Percentiles rank a stretch among this genome's conserved stretches.
Evolutionary conservation across 2,113 vertebrate species (phyloP).

Genomic region (Tupaia tana): DNA sequence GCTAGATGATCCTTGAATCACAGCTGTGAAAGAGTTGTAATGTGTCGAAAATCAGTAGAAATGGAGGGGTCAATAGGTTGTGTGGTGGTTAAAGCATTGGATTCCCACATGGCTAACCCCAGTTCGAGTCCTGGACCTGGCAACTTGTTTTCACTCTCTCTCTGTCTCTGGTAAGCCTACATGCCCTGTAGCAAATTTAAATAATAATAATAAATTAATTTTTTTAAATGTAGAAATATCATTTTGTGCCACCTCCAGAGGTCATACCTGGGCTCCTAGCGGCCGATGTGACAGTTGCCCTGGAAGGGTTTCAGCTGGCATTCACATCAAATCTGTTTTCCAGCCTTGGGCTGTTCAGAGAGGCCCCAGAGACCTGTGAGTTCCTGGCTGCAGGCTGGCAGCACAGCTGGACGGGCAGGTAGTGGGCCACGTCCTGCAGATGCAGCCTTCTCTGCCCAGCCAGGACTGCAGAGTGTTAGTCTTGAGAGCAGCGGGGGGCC

Average conservation of each 20-base stretch:
- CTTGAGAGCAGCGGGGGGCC: not conserved
- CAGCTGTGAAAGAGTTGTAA: not conserved
- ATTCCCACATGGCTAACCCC: no score
- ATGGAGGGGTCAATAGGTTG: no score
- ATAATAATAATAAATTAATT: no score
- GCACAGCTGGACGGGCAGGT: not conserved
- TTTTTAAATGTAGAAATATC: not conserved
- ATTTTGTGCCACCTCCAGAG: not conserved
- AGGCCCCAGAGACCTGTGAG: not conserved
- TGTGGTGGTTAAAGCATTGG: no score
- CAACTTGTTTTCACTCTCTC: no score
- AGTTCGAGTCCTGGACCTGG: no score
- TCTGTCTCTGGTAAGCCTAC: no score
- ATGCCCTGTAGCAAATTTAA: no score
- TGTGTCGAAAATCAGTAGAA: constrained; percentile 4
- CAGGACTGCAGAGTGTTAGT: not conserved
- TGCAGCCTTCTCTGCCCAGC: not conserved
- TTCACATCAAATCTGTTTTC: constrained; percentile 48
- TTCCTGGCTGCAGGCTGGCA: not conserved
- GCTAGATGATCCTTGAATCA: constrained; percentile 10
- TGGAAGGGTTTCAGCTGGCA: not conserved
- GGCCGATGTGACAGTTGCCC: not conserved
- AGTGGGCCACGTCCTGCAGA: not conserved
- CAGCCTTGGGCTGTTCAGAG: not conserved
- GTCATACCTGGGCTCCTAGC: not conserved